Evolutionary conservation across 2,113 vertebrate genomes (phyloP), one percentile per base, ranked within the genome.

Genomic region (Spea bombifrons): DNA sequence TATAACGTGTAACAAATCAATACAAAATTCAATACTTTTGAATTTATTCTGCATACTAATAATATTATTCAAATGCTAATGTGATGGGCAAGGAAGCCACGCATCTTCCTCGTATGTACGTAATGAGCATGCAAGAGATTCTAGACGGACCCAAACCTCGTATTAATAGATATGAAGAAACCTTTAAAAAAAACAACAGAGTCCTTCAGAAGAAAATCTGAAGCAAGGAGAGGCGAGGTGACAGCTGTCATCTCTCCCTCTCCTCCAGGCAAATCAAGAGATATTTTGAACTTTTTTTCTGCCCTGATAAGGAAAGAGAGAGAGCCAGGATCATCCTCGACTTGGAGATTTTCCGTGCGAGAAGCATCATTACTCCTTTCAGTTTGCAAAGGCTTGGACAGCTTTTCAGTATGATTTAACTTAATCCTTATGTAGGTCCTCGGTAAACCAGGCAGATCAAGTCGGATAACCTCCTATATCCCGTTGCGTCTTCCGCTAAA

Each of bases 391-490:
- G 65, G 78, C 78, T 80, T 66, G 45, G 52, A 53, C 78, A 50
- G 78, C 46, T 80, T 80, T 73, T 80, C 77, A 73, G 63, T 67
- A 52, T 15, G 77, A 80, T 64, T 80, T 67, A 80, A 68, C 71
- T 46, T 80, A 80, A 80, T 80, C 78, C 78, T 45, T 6, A 47
- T 68, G 52, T 80, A 74, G 78, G 78, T 71, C 71, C 10, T 57
- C 53, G 4, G 63, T 74, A 80, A 74, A 80, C n/a, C 78, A 17
- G 52, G 68, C 43, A 80, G 77, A 73, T 80, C 77, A 80, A 64
- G 77, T 8, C 3, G 71, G 78, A 80, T 74, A 73, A 73, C 78
- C 6, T 45, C 16, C 78, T 50, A 74, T 59, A 79, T 66, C 70
- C 76, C 76, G 13, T 17, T 16, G 30, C 72, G 61, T 78, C 48